Evolutionary conservation across 2,888 invertebrate species (phyloP).

Genomic region (Acheta domesticus): DNA sequence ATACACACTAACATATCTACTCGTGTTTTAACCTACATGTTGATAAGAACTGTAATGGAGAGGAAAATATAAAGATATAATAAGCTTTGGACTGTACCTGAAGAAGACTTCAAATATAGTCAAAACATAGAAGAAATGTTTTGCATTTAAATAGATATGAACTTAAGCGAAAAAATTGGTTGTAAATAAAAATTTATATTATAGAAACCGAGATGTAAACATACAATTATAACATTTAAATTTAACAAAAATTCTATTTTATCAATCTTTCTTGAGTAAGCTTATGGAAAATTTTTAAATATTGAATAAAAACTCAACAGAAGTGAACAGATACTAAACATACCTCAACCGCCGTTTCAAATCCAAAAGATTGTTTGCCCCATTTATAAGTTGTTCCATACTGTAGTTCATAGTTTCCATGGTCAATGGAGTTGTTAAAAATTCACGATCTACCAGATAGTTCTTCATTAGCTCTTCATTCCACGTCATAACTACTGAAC

Average conservation of each 20-base stretch:
- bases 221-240: no score
- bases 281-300: not conserved
- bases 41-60: no score
- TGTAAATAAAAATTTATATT: no score
- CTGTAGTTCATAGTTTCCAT: constrained; percentile 56
- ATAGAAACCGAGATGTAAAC: no score
- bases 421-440: constrained; percentile 58
- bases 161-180: no score
- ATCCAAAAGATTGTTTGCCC: not conserved
- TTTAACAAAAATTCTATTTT: not conserved
- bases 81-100: no score
- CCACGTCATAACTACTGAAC: constrained; percentile 56
- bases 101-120: no score
- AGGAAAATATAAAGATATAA: no score
- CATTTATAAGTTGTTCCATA: constrained; percentile 45
- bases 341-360: not conserved
- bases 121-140: no score
- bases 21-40: no score
- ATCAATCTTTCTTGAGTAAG: not conserved
- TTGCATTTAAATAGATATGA: no score
- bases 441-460: constrained; percentile 56
- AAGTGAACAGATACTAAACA: not conserved
- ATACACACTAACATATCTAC: no score
- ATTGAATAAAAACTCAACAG: not conserved
- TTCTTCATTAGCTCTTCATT: constrained; percentile 57